A percentile compares a stretch with the other conserved stretches of the same genome.
phyloP scores from a whole-genome alignment of 92 coral and sea anemone species.

The Porites evermanni region DNA sequence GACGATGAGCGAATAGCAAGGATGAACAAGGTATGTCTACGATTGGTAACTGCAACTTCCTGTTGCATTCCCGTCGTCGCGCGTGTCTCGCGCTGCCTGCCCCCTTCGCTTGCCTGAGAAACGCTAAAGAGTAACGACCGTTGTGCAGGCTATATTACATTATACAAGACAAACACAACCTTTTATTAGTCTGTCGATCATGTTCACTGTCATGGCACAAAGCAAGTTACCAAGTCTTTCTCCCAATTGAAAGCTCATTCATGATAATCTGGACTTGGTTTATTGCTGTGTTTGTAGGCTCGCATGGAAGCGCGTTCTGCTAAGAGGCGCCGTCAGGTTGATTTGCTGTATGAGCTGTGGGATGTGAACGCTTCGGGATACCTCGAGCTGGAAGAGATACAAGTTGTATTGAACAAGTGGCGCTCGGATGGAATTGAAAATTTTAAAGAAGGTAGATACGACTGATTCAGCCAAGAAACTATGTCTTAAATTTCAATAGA shows the following conservation, averaged over 20 bases:
- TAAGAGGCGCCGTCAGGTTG: constrained; percentile 85
- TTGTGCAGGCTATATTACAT: no score
- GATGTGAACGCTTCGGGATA: constrained; percentile 88
- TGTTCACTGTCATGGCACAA: no score
- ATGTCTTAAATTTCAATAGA: no score
- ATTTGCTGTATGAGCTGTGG: constrained; percentile 94
- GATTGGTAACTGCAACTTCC: not conserved
- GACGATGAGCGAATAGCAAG: constrained; percentile 84
- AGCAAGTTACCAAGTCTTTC: no score
- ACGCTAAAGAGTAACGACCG: no score
- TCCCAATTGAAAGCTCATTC: no score
- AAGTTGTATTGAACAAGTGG: constrained; percentile 89
- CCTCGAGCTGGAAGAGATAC: constrained; percentile 80
- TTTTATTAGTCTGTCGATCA: no score
- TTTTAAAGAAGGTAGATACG: constrained; percentile 78
- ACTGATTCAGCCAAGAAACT: not conserved
- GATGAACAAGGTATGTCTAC: constrained; percentile 73
- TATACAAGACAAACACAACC: no score
- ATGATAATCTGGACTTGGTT: not conserved
- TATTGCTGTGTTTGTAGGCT: constrained; percentile 62
- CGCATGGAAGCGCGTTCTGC: constrained; percentile 88
- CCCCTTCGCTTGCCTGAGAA: no score
- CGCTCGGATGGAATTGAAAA: constrained; percentile 65
- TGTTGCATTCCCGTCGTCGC: no score
- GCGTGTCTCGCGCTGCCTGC: no score